Conservation (phyloP, 2,888 invertebrate species). For the Drosophila borborema region DNA sequence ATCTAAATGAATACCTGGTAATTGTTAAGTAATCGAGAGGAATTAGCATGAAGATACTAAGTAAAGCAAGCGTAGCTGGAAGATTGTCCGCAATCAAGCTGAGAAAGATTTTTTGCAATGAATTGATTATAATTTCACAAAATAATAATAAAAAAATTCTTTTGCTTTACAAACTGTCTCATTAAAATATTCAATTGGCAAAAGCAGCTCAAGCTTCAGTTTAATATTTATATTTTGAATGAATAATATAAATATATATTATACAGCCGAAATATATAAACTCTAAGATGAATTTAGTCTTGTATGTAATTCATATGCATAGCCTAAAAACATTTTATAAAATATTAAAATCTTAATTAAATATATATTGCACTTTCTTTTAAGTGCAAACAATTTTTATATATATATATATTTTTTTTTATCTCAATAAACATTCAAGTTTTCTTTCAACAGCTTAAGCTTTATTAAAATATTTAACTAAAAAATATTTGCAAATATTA, state of each 20-base stretch:
- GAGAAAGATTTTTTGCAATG: neutral
- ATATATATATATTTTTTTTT: too few species aligned
- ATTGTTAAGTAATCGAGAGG: neutral
- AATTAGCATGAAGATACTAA: neutral
- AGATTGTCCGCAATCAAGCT: neutral
- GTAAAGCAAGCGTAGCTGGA: neutral
- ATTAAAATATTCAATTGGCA: neutral
- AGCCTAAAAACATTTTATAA: too few species aligned
- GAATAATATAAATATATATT: neutral
- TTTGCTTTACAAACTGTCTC: neutral
- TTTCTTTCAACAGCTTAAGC: neutral
- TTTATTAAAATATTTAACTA: neutral
- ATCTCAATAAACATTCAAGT: neutral
- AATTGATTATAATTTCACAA: too few species aligned
- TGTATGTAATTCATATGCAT: too few species aligned
- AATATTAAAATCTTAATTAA: too few species aligned
- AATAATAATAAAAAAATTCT: too few species aligned
- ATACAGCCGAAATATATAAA: too few species aligned
- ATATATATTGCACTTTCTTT: neutral
- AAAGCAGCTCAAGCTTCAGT: neutral
- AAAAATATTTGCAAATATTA: neutral
- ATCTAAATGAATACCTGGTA: neutral
- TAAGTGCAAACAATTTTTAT: too few species aligned
- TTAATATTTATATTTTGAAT: neutral
- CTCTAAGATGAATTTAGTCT: too few species aligned